phyloP scores from a whole-genome alignment of 2,797 vertebrate genomes.

The Podargus strigoides region DNA sequence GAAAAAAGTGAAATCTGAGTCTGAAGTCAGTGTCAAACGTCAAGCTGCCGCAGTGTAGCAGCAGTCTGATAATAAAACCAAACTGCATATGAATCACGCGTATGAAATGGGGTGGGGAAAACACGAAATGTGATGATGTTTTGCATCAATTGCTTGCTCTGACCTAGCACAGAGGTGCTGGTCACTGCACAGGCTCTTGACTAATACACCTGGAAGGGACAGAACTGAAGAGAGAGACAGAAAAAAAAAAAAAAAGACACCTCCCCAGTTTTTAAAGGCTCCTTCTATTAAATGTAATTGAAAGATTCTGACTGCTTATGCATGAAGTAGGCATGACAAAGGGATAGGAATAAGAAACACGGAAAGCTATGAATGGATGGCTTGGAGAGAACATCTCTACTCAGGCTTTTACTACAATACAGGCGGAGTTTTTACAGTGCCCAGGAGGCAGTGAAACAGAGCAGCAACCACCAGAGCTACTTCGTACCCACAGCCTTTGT shows the following conservation, averaged over 20 bases:
- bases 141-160: background rate
- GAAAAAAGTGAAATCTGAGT: background rate
- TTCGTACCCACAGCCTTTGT: rapidly evolving
- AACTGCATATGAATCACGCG: rapidly evolving
- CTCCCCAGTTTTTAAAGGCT: background rate
- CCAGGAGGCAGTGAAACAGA: rapidly evolving
- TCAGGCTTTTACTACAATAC: background rate
- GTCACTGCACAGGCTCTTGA: background rate
- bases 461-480: background rate
- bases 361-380: background rate
- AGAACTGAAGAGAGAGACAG: background rate
- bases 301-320: background rate
- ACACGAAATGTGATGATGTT: background rate
- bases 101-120: rapidly evolving
- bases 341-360: background rate
- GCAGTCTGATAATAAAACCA: background rate
- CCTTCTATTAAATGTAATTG: background rate
- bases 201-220: background rate
- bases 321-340: background rate
- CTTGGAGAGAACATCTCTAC: background rate
- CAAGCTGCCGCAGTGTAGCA: rapidly evolving
- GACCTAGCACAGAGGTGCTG: background rate
- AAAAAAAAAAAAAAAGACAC: rapidly evolving
- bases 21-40: background rate
- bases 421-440: background rate